Conservation (phyloP, 2,113 vertebrate species). For the Bungarus multicinctus region DNA sequence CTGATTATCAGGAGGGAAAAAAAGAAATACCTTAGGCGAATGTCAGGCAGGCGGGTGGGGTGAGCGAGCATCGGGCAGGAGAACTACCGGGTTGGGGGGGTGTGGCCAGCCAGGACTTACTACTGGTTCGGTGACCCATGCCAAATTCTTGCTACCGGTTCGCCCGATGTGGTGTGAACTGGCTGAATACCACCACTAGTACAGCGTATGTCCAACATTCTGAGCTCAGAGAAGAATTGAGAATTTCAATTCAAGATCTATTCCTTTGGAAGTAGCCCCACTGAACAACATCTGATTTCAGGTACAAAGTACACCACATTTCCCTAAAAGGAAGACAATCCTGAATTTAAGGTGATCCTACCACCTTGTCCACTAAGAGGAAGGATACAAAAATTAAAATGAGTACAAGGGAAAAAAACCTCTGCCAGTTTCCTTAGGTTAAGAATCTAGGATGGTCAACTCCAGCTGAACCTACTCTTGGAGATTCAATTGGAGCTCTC, state of each 20-base stretch:
- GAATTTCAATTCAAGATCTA: not conserved
- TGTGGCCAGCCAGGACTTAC: too few species aligned
- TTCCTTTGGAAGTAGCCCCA: not conserved
- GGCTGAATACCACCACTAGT: too few species aligned
- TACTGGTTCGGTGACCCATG: too few species aligned
- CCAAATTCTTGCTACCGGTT: too few species aligned
- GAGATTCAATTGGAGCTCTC: not conserved
- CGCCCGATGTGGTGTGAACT: too few species aligned
- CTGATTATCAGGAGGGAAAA: too few species aligned
- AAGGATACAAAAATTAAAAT: not conserved
- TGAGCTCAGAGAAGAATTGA: not conserved
- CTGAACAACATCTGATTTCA: not conserved
- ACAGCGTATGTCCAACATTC: not conserved
- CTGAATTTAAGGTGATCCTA: not conserved
- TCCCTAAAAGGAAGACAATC: not conserved
- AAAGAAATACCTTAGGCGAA: too few species aligned
- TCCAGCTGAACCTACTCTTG: not conserved
- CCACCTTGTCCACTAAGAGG: not conserved
- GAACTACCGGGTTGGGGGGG: too few species aligned
- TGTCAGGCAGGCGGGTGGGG: too few species aligned
- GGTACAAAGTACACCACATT: not conserved
- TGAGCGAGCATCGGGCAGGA: too few species aligned
- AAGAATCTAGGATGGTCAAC: not conserved
- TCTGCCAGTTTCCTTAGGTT: not conserved
- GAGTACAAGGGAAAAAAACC: not conserved